Conservation (phyloP, 2,113 vertebrate genomes). For the Tamias sibiricus region DNA sequence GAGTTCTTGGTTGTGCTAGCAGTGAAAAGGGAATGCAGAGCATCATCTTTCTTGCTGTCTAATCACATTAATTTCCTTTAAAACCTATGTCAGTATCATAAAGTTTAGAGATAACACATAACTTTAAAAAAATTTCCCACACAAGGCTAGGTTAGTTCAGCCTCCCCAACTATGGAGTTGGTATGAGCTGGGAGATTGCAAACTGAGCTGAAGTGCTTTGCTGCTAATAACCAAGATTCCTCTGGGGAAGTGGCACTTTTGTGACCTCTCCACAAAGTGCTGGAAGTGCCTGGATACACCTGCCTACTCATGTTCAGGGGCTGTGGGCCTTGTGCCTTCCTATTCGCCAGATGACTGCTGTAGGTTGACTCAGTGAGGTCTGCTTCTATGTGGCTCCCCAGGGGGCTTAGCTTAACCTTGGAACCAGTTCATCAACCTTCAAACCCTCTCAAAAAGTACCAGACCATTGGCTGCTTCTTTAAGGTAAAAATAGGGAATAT, state of each 20-base stretch:
- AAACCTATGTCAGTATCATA: not conserved
- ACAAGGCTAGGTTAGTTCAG: not conserved
- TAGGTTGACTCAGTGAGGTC: not conserved
- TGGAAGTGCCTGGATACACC: not conserved
- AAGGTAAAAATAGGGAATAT: conserved; percentile 34
- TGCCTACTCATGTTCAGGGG: not conserved
- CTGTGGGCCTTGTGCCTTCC: not conserved
- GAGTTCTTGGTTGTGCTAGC: not conserved
- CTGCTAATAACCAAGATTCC: not conserved
- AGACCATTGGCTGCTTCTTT: not conserved
- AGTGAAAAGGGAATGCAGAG: not conserved
- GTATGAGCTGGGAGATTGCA: not conserved
- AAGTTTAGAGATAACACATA: not conserved
- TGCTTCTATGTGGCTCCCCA: not conserved
- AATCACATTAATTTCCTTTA: not conserved
- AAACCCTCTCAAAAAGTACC: not conserved
- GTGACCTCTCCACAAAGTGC: not conserved
- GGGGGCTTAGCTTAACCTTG: not conserved
- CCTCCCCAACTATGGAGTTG: not conserved
- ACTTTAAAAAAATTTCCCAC: not conserved
- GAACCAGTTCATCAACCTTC: not conserved
- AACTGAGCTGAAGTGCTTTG: not conserved
- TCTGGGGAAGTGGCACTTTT: not conserved
- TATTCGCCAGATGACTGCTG: conserved; percentile 28
- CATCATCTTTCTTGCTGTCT: not conserved